Evolutionary conservation across 2,797 vertebrate species (phyloP).

Genomic region (Gallinago nigripennis): DNA sequence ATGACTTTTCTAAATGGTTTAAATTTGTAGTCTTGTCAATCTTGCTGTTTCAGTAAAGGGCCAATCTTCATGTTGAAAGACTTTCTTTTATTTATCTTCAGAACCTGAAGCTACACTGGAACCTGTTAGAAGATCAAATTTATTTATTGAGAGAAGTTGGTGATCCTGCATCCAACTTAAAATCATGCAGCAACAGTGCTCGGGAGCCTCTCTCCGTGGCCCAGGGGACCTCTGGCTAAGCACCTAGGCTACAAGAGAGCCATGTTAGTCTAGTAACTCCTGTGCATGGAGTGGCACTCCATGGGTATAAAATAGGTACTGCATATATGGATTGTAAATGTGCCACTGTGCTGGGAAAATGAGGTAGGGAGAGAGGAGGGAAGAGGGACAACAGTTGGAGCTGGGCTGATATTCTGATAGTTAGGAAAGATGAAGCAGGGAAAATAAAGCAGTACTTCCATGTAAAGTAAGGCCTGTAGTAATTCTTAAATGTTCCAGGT

Average conservation of each 20-base stretch:
- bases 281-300: background rate
- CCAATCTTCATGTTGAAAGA: background rate
- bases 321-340: background rate
- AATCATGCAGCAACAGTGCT: background rate
- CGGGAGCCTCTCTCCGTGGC: background rate
- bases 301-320: background rate
- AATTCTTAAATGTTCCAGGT: conserved; percentile 49
- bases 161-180: background rate
- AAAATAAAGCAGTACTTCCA: conserved; percentile 10
- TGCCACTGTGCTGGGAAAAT: background rate
- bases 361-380: background rate
- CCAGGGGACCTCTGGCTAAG: background rate
- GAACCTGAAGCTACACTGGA: conserved; percentile 31
- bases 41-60: conserved; percentile 24
- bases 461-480: background rate
- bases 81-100: conserved; percentile 35
- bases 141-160: conserved; percentile 27
- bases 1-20: conserved; percentile 2
- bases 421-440: background rate
- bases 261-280: background rate
- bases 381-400: background rate
- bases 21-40: background rate
- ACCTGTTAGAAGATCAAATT: background rate
- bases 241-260: background rate
- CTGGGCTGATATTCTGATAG: background rate